Evolutionary conservation across 2,888 invertebrate genomes (phyloP).

Genomic region (Chaitophorus viminalis): DNA sequence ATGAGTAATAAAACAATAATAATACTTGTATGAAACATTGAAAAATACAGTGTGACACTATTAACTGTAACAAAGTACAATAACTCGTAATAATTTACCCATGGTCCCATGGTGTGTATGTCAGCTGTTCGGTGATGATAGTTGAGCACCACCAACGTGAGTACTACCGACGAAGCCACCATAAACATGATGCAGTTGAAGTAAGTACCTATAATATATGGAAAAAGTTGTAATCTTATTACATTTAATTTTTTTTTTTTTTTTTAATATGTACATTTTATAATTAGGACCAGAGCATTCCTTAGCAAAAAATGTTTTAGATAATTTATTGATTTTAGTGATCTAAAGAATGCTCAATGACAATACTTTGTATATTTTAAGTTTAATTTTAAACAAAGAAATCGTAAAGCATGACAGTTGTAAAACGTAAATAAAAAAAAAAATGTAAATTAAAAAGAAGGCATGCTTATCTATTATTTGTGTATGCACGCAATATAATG

Average conservation of each 20-base stretch:
- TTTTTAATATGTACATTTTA: background rate
- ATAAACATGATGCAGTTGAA: constrained; percentile 99
- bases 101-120: constrained; percentile 95
- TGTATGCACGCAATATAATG: constrained; percentile 40
- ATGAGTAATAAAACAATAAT: too few species aligned
- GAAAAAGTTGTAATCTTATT: constrained; percentile 62
- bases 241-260: too few species aligned
- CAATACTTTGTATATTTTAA: background rate
- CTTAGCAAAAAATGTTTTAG: constrained; percentile 4
- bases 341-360: constrained; percentile 17
- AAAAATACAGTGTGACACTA: too few species aligned
- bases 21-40: too few species aligned
- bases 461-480: constrained; percentile 46
- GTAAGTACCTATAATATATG: constrained; percentile 94
- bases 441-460: constrained; percentile 14
- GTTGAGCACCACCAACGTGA: constrained; percentile 96
- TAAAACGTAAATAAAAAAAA: constrained; percentile 24
- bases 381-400: background rate
- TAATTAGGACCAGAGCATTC: constrained; percentile 1
- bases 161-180: constrained; percentile 97
- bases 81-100: constrained; percentile 78
- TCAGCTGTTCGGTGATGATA: constrained; percentile 97
- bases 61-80: background rate
- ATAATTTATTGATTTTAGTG: constrained; percentile 1
- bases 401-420: constrained; percentile 44